Evolutionary conservation across 2,888 invertebrate species (phyloP).

Genomic region (Rhamnusium bicolor): DNA sequence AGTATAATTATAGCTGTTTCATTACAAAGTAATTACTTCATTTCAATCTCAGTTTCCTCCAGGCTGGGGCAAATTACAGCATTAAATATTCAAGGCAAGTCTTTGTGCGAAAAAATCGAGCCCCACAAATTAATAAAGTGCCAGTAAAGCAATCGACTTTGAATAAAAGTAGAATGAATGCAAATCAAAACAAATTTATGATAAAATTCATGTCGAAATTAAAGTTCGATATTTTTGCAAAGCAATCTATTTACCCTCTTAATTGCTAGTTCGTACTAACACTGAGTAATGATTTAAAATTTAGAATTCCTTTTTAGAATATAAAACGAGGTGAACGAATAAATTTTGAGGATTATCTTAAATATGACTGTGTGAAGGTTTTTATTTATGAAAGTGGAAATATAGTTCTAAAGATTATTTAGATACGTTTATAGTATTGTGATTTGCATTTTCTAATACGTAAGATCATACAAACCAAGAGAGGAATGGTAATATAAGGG

Average conservation of each 20-base stretch:
- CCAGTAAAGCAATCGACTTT: not conserved
- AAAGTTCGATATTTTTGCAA: constrained; percentile 19
- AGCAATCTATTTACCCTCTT: constrained; percentile 13
- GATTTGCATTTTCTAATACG: too few relatives aligned
- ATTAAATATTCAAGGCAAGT: not conserved
- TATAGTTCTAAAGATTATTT: not conserved
- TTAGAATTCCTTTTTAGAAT: constrained; percentile 23
- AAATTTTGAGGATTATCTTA: constrained; percentile 2
- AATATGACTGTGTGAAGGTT: not conserved
- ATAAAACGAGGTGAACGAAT: constrained; percentile 5
- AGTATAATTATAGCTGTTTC: not conserved
- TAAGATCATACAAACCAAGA: too few relatives aligned
- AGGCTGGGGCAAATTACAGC: not conserved
- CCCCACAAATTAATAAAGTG: constrained; percentile 10
- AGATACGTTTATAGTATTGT: too few relatives aligned
- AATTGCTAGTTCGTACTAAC: constrained; percentile 6
- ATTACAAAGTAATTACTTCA: not conserved
- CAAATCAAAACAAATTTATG: constrained; percentile 12
- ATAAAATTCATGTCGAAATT: constrained; percentile 10
- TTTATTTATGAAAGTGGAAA: not conserved
- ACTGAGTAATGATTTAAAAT: not conserved
- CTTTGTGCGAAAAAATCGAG: constrained; percentile 6
- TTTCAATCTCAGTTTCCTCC: not conserved
- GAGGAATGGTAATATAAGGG: too few relatives aligned
- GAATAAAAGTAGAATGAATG: constrained; percentile 12